These are phyloP conservation scores for Centrocercus urophasianus DNA, from an alignment of 2,113 vertebrate species.

Conservation along the genomic window DNA sequence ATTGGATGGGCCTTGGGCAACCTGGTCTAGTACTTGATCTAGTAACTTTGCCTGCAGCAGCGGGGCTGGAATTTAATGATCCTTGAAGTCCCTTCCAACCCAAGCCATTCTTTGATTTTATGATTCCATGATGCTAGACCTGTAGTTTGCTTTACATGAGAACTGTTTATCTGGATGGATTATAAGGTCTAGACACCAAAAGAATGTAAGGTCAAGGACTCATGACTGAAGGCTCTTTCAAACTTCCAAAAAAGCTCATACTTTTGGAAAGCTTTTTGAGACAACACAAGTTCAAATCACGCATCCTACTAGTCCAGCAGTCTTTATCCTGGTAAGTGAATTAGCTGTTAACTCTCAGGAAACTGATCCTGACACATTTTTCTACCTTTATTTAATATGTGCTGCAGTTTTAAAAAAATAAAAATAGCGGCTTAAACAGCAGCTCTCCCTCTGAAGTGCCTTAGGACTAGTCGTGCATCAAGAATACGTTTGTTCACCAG, in stretches of 20 bases:
- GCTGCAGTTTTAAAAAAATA: not conserved
- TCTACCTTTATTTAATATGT: not conserved
- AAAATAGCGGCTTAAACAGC: not conserved
- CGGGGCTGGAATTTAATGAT: no score
- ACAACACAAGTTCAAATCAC: not conserved
- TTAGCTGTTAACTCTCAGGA: not conserved
- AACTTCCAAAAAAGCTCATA: not conserved
- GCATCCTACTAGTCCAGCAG: not conserved
- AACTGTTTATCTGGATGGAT: not conserved
- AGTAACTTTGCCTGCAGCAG: no score
- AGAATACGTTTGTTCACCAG: not conserved
- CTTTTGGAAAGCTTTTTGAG: not conserved
- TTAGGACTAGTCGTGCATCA: not conserved
- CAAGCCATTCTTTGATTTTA: no score
- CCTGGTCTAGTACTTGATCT: no score
- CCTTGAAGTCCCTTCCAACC: no score
- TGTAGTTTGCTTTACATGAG: not conserved
- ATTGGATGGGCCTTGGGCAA: no score
- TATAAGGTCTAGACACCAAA: no score
- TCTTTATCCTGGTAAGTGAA: not conserved
- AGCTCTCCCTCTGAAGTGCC: not conserved
- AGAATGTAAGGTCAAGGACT: not conserved
- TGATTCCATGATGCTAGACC: no score
- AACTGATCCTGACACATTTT: not conserved
- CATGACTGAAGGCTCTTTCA: not conserved